These are phyloP conservation scores for Aix galericulata DNA, from an alignment of 2,113 vertebrate genomes.

Conservation along the genomic window DNA sequence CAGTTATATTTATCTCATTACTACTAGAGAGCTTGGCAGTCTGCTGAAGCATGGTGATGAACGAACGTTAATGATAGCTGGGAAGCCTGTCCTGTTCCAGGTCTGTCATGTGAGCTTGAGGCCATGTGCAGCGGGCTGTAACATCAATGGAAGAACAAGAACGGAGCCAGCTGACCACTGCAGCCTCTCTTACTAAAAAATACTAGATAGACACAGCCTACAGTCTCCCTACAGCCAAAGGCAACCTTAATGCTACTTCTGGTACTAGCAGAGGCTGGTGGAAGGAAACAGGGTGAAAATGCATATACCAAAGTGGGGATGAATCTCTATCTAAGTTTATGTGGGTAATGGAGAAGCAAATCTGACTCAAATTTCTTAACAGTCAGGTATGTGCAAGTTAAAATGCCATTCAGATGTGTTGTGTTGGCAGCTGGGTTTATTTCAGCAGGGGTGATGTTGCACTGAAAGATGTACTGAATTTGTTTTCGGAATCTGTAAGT, in stretches of 20 bases:
- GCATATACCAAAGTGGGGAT: not conserved
- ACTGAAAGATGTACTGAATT: constrained; percentile 1
- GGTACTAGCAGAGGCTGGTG: not conserved
- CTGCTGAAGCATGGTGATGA: constrained; percentile 11
- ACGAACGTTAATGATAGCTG: constrained; percentile 38
- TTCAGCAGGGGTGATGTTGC: not conserved
- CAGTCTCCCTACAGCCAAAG: not conserved
- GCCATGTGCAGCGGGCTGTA: not conserved
- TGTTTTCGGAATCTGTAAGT: not conserved
- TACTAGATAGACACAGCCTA: not conserved
- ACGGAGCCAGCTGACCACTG: not conserved
- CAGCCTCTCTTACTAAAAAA: not conserved
- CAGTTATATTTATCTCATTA: constrained; percentile 59
- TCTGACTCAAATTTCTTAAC: not conserved
- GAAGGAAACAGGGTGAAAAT: not conserved
- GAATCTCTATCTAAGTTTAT: not conserved
- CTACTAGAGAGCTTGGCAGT: constrained; percentile 47
- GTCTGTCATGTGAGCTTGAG: constrained; percentile 31
- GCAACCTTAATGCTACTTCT: not conserved
- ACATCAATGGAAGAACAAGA: constrained; percentile 32
- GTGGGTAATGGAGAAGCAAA: constrained; percentile 1
- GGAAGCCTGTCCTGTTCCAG: constrained; percentile 35
- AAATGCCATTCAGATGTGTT: not conserved
- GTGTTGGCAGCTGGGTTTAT: not conserved
- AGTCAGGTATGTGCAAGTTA: not conserved